Evolutionary conservation across 2,113 vertebrate species (phyloP).

Genomic region (Barnardius zonarius): DNA sequence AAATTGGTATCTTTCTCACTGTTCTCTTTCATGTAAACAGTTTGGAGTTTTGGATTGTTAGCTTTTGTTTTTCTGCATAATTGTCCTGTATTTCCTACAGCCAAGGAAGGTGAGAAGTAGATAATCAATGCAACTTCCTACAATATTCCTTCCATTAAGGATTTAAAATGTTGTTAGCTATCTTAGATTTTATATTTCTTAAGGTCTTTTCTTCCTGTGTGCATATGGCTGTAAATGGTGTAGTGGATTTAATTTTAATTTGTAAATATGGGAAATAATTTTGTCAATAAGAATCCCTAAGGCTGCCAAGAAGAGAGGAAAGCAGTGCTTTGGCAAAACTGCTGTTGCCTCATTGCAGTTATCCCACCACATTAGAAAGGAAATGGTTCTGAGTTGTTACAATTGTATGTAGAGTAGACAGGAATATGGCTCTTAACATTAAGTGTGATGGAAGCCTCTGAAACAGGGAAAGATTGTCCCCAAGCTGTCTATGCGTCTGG

Average conservation of each 20-base stretch:
- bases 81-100: background rate
- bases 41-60: background rate
- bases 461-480: background rate
- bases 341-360: background rate
- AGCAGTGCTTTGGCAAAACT: background rate
- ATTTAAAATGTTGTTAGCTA: background rate
- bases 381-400: background rate
- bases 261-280: background rate
- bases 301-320: background rate
- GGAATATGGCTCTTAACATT: background rate
- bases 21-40: background rate
- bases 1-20: constrained; percentile 80
- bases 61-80: background rate
- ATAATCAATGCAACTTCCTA: background rate
- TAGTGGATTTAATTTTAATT: background rate
- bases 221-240: background rate
- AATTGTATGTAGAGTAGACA: background rate
- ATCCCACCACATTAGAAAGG: background rate
- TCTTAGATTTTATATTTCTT: background rate
- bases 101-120: background rate
- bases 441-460: background rate
- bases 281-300: background rate
- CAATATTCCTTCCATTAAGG: background rate
- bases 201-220: background rate
- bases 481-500: background rate